A percentile compares a stretch with the other conserved stretches of the same genome.
phyloP scores from a whole-genome alignment of 2,113 vertebrate genomes.

The Asarcornis scutulata region DNA sequence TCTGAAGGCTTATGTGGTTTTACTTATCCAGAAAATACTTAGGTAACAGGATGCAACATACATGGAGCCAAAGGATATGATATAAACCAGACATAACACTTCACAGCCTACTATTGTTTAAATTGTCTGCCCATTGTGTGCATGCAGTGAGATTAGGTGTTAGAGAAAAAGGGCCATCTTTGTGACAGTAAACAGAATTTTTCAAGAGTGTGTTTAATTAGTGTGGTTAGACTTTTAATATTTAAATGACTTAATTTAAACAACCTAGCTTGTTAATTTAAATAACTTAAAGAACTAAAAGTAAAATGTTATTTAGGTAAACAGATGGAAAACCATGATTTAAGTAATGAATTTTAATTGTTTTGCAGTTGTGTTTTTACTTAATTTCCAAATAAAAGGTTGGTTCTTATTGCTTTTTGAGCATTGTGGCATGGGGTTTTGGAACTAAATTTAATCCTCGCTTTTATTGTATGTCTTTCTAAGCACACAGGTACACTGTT shows the following conservation, averaged over 20 bases:
- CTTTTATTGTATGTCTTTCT: not conserved
- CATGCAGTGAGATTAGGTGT: not conserved
- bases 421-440: not conserved
- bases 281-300: not conserved
- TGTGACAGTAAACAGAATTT: not conserved
- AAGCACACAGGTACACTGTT: not conserved
- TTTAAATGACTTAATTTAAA: not conserved
- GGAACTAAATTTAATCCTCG: not conserved
- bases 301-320: not conserved
- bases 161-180: not conserved
- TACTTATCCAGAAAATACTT: not conserved
- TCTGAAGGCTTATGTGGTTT: conserved; percentile 4
- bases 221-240: not conserved
- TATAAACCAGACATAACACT: not conserved
- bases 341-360: not conserved
- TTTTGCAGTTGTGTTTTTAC: not conserved
- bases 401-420: not conserved
- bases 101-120: not conserved
- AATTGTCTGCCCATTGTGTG: not conserved
- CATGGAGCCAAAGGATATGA: not conserved
- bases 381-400: not conserved
- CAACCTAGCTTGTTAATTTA: not conserved
- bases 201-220: not conserved
- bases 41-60: not conserved
- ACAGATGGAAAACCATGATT: not conserved